These are phyloP conservation scores for Heliocidaris tuberculata DNA, from an alignment of 35 echinoderm and acorn worm species.

Conservation along the genomic window DNA sequence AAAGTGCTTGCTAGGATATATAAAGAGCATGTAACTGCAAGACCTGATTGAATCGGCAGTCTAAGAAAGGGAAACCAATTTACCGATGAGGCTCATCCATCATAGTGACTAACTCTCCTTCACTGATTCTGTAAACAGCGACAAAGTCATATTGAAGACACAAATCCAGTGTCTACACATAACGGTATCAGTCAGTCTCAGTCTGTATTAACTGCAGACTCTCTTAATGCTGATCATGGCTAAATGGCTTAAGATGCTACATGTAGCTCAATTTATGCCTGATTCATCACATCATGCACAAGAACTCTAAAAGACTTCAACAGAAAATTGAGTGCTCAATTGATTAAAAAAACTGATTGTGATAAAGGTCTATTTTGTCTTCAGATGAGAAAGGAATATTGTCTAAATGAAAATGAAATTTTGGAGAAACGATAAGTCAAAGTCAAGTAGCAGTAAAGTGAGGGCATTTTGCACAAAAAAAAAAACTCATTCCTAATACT, in stretches of 20 bases:
- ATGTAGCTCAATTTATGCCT: background rate
- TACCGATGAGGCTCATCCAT: constrained; percentile 46
- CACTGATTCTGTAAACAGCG: constrained; percentile 36
- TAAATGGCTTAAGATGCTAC: background rate
- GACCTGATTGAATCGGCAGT: background rate
- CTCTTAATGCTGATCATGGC: background rate
- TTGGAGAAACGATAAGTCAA: background rate
- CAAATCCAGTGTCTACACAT: background rate
- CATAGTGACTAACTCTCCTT: constrained; percentile 42
- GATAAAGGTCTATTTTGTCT: no score
- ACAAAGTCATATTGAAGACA: constrained; percentile 22
- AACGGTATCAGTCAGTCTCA: background rate
- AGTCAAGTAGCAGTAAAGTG: background rate
- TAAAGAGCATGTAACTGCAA: background rate
- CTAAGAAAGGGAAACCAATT: constrained; percentile 4
- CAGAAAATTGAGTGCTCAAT: no score
- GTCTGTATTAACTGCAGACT: background rate
- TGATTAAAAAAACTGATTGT: no score
- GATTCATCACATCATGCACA: background rate
- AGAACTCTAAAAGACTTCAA: background rate
- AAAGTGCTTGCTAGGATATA: background rate
- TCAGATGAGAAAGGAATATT: background rate
- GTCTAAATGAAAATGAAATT: background rate
- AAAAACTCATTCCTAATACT: background rate
- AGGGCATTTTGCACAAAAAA: background rate